These are phyloP conservation scores for Xenus cinereus DNA, from an alignment of 2,113 vertebrate genomes.

Conservation along the genomic window DNA sequence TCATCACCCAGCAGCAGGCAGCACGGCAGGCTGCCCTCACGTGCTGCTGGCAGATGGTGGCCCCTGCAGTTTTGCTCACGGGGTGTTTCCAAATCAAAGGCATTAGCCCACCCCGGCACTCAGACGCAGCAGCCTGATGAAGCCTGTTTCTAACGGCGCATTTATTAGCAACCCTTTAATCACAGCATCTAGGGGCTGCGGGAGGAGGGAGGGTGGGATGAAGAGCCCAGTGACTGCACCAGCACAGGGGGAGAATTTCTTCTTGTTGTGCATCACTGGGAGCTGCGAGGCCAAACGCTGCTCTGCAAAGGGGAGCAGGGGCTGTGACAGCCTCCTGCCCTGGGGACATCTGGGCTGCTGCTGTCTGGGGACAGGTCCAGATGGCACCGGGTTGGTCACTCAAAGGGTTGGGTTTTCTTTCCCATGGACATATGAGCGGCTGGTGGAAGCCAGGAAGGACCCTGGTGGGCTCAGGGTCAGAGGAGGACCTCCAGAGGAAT, in stretches of 20 bases:
- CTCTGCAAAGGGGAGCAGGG: not conserved
- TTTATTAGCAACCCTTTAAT: not conserved
- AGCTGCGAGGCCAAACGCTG: accelerated
- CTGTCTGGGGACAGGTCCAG: not conserved
- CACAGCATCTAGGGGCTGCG: not conserved
- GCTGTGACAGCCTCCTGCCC: not conserved
- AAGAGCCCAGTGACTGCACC: not conserved
- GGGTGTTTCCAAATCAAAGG: not conserved
- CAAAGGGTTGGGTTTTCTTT: not conserved
- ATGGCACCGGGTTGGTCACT: not conserved
- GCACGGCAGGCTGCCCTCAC: not conserved
- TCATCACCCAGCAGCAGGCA: not conserved
- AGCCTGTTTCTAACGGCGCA: not conserved
- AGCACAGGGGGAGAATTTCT: not conserved
- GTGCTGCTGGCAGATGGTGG: not conserved
- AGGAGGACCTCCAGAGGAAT: not conserved
- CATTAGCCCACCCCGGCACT: not conserved
- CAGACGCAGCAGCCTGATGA: not conserved
- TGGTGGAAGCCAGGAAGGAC: not conserved
- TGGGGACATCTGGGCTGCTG: not conserved
- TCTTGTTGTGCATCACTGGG: accelerated
- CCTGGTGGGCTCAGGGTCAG: not conserved
- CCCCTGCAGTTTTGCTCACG: not conserved
- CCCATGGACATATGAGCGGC: accelerated
- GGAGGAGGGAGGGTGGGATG: not conserved